phyloP scores from a whole-genome alignment of 2,888 invertebrate species.

The Parnassius mnemosyne region DNA sequence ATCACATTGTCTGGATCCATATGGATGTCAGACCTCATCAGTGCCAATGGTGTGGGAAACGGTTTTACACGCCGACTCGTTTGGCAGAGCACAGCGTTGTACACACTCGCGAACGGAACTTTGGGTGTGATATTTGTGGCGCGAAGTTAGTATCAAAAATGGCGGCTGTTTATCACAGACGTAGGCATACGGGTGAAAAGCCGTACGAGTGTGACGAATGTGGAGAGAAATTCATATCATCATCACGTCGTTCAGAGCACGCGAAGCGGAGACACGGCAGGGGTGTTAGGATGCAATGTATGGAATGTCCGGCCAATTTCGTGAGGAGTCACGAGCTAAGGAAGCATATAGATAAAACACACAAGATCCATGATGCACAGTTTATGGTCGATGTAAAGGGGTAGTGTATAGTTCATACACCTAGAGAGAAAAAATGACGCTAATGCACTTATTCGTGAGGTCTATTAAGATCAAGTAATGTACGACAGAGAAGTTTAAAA shows the following conservation, averaged over 20 bases:
- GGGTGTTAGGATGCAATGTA: constrained; percentile 52
- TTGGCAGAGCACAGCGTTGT: constrained; percentile 76
- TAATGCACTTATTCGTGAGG: too few species aligned
- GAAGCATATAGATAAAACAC: constrained; percentile 56
- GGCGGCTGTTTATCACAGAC: constrained; percentile 70
- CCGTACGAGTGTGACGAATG: constrained; percentile 70
- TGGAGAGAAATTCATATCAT: constrained; percentile 64
- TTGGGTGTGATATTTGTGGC: constrained; percentile 76
- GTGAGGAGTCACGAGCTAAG: constrained; percentile 57
- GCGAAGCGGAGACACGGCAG: constrained; percentile 65
- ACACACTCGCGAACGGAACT: constrained; percentile 75
- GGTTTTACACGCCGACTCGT: constrained; percentile 74
- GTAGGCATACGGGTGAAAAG: constrained; percentile 70
- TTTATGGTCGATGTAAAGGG: not conserved
- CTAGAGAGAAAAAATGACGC: too few species aligned
- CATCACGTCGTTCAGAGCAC: constrained; percentile 66
- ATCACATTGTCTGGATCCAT: constrained; percentile 74
- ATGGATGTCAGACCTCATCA: constrained; percentile 71
- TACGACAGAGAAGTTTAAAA: too few species aligned
- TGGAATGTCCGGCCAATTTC: constrained; percentile 51
- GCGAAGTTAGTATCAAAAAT: constrained; percentile 68
- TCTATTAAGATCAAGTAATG: too few species aligned
- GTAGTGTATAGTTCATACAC: not conserved
- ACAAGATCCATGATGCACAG: constrained; percentile 31
- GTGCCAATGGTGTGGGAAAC: constrained; percentile 74